Percentiles rank a stretch among this genome's conserved stretches.
Evolutionary conservation across 1,140 invertebrate species (phyloP).

Genomic region (Trypoxylus dichotomus): DNA sequence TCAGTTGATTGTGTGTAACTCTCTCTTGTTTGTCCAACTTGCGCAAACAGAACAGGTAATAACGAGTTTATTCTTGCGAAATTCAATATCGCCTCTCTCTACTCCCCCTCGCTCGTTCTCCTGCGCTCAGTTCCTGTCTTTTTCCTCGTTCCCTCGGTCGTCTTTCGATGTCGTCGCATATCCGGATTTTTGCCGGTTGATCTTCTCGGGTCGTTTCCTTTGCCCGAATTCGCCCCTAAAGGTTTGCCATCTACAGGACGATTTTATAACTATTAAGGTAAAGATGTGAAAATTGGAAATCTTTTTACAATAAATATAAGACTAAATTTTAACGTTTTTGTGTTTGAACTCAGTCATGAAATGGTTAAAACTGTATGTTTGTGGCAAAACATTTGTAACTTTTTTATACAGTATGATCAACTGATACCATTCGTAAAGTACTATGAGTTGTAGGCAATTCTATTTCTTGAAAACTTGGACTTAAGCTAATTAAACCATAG

Average conservation of each 20-base stretch:
- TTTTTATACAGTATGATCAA: too few relatives aligned
- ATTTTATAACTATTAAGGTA: too few relatives aligned
- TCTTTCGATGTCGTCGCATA: neutral
- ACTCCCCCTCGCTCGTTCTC: neutral
- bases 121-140: neutral
- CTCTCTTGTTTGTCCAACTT: constrained; percentile 37
- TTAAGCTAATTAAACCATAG: too few relatives aligned
- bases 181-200: neutral
- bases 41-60: constrained; percentile 40
- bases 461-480: too few relatives aligned
- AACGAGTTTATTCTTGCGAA: constrained; percentile 34
- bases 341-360: neutral
- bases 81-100: constrained; percentile 27
- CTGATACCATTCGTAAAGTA: too few relatives aligned
- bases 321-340: neutral
- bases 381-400: neutral
- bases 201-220: neutral
- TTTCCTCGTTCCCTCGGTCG: neutral
- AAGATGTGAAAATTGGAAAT: too few relatives aligned
- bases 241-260: neutral
- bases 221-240: neutral
- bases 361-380: neutral
- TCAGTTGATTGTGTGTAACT: constrained; percentile 39
- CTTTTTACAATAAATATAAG: too few relatives aligned
- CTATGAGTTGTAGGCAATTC: too few relatives aligned